Base-by-base conservation (phyloP, 2,797 vertebrate species). In the Tragelaphus oryx region DNA sequence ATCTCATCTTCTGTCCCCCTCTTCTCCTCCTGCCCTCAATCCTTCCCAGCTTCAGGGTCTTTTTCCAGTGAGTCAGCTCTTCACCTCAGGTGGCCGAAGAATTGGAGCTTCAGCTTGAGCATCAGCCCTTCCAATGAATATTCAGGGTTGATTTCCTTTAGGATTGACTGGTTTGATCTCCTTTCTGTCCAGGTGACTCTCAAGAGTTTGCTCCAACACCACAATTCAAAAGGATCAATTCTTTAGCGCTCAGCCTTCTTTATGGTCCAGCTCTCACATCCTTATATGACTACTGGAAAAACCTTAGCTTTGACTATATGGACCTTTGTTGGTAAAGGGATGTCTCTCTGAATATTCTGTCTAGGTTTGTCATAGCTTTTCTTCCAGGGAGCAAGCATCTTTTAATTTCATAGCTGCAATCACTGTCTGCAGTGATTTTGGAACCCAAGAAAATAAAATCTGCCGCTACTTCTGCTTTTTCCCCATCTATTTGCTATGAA, bases 381-480 rank as follows among this genome's bases (percentile, higher is more conserved):
- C 62, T 68, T 68, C 33, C 62, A 68, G 37, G 62, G 18, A 37
- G 33, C 33, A 68, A 22, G 18, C 62, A 22, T 68, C 33, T 37
- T 68, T 68, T 37, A 68, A 37, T 37, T 22, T 37, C 33, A 68
- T 68, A 68, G 18, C 62, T 68, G 33, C 33, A 37, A 22, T 68
- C 5, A 37, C 18, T 68, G 62, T 37, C 62, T 68, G 33, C 33
- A 37, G 62, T 68, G 62, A 68, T 68, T 68, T 68, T 68, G 62
- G 33, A 68, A 6, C 62, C 33, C 33, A 37, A 68, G 33, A 37
- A 68, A 68, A 37, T 68, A 37, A 68, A 68, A 68, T 68, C 62
- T 37, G 62, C 20, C 0, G 0, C 33, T 37, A 6, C 62, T 37
- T 68, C 33, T 0, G 3, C 33, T 37, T 22, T 68, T 68, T 18